These are phyloP conservation scores for Unio pictorum DNA, from an alignment of 2,888 invertebrate species.

Conservation along the genomic window DNA sequence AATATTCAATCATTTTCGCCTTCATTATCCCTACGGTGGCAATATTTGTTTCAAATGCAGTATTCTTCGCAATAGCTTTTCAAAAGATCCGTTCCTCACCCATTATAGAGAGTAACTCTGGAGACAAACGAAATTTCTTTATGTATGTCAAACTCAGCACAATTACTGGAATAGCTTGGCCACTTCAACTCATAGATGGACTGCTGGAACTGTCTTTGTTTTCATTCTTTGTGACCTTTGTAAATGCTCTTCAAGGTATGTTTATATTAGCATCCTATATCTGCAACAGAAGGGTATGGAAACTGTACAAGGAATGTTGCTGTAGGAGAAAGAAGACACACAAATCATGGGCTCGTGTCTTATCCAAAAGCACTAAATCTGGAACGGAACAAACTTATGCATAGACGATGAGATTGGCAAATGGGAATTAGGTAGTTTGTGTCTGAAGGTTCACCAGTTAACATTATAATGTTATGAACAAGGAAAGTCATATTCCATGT, in stretches of 20 bases:
- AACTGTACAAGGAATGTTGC: conserved; percentile 21
- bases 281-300: conserved; percentile 35
- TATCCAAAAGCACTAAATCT: too few species aligned
- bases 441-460: too few species aligned
- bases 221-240: conserved; percentile 35
- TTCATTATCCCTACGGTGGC: conserved; percentile 40
- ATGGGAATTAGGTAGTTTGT: too few species aligned
- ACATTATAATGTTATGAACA: too few species aligned
- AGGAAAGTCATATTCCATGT: too few species aligned
- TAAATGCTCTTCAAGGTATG: conserved; percentile 50
- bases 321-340: too few species aligned
- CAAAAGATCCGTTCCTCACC: conserved; percentile 26
- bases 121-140: conserved; percentile 31
- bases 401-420: too few species aligned
- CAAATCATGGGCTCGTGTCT: too few species aligned
- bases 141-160: conserved; percentile 48
- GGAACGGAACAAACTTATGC: too few species aligned
- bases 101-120: conserved; percentile 10
- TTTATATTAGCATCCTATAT: conserved; percentile 47
- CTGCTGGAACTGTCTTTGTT: conserved; percentile 36
- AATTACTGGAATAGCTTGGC: conserved; percentile 53
- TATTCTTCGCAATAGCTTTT: conserved; percentile 38
- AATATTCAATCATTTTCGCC: conserved; percentile 16
- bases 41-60: conserved; percentile 35
- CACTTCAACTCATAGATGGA: conserved; percentile 46